Evolutionary conservation across 1,140 invertebrate species (phyloP).

Genomic region (Geopemphigus sp.): DNA sequence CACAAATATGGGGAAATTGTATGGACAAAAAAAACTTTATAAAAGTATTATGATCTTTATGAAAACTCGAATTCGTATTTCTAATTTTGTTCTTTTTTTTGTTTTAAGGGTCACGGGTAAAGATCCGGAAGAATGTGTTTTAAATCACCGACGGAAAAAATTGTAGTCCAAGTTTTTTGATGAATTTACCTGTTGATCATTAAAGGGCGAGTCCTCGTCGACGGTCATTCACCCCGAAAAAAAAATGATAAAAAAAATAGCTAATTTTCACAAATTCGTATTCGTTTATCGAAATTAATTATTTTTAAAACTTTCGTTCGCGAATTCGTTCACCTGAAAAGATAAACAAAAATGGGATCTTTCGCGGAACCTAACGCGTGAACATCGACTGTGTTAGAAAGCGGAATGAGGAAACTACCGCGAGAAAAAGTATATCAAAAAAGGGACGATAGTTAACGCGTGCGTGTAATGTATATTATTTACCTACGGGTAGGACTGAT

Average conservation of each 20-base stretch:
- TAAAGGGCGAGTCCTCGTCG: constrained; percentile 49
- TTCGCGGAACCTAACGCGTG: constrained; percentile 11
- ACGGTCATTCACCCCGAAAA: constrained; percentile 48
- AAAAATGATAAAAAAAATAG: constrained; percentile 36
- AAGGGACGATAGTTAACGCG: too few relatives aligned
- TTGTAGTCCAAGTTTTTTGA: constrained; percentile 26
- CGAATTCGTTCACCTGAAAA: constrained; percentile 42
- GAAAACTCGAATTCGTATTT: neutral
- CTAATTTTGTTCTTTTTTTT: neutral
- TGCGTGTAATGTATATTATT: too few relatives aligned
- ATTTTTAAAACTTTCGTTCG: neutral
- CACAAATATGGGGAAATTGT: neutral
- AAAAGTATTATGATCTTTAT: neutral
- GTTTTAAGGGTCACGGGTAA: constrained; percentile 35
- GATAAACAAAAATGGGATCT: neutral
- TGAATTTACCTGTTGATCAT: constrained; percentile 49
- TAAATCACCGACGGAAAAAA: constrained; percentile 44
- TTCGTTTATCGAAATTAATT: constrained; percentile 27
- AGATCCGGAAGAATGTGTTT: constrained; percentile 45
- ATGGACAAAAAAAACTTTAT: neutral
- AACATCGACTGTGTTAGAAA: neutral
- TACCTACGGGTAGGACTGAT: too few relatives aligned
- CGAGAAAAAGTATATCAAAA: too few relatives aligned
- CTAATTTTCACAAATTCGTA: constrained; percentile 40
- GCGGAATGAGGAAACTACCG: neutral